Evolutionary conservation across 2,113 vertebrate genomes (phyloP).

Genomic region (Bucco capensis): DNA sequence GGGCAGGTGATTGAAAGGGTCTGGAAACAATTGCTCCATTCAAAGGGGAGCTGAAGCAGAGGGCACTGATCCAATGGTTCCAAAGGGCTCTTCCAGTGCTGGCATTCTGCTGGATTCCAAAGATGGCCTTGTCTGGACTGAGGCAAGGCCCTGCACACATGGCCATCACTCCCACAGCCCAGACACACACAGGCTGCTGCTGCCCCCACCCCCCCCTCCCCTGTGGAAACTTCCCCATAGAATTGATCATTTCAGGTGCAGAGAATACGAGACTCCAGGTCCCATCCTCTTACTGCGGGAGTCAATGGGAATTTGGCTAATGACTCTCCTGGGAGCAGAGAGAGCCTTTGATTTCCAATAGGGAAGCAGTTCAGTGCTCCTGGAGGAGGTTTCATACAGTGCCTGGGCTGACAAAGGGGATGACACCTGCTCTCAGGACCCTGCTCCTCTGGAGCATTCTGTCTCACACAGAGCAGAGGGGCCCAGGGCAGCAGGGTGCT

Average conservation of each 20-base stretch:
- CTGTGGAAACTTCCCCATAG: constrained; percentile 25
- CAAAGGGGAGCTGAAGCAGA: constrained; percentile 45
- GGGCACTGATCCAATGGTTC: constrained; percentile 44
- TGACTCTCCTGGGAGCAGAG: background rate
- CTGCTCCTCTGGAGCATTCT: too few relatives aligned
- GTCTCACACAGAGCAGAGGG: too few relatives aligned
- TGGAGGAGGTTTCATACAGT: background rate
- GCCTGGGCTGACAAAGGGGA: background rate
- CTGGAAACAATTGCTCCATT: constrained; percentile 67
- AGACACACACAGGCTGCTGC: background rate
- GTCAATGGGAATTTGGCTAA: constrained; percentile 9
- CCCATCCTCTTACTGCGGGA: background rate
- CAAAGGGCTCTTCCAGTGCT: constrained; percentile 26
- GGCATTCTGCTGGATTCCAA: constrained; percentile 57
- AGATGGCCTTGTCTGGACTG: constrained; percentile 63
- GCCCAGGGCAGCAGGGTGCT: background rate
- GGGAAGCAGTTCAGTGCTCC: background rate
- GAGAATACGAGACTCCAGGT: background rate
- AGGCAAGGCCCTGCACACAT: constrained; percentile 42
- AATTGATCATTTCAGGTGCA: constrained; percentile 49
- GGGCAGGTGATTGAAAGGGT: background rate
- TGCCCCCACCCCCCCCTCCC: background rate
- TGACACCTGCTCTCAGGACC: too few relatives aligned
- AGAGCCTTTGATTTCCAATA: background rate
- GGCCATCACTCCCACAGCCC: constrained; percentile 2